phyloP scores from a whole-genome alignment of 2,888 invertebrate species.

The Lochmaea capreae region DNA sequence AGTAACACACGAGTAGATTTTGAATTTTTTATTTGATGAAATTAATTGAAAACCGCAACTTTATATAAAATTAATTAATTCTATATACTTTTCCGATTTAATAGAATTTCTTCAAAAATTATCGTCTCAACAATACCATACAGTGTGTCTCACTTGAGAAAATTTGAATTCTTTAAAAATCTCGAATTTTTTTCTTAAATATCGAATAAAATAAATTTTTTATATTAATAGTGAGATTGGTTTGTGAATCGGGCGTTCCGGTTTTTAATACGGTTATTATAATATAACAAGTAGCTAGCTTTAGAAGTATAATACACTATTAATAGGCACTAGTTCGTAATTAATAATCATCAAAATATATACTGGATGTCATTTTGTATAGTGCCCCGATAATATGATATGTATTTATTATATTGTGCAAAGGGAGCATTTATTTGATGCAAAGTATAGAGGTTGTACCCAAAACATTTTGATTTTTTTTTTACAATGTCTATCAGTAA shows the following conservation, averaged over 20 bases:
- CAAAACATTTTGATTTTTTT: constrained; percentile 52
- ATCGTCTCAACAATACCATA: no score
- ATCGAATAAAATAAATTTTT: no score
- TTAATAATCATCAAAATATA: constrained; percentile 43
- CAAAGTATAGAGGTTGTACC: constrained; percentile 91
- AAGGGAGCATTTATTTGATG: constrained; percentile 89
- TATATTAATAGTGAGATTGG: not conserved
- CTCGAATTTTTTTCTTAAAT: no score
- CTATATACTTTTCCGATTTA: no score
- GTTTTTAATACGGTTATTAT: constrained; percentile 53
- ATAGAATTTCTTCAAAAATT: no score
- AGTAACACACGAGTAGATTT: no score
- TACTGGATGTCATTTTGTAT: constrained; percentile 45
- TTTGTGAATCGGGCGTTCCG: constrained; percentile 7
- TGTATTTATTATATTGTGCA: constrained; percentile 71
- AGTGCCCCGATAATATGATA: constrained; percentile 56
- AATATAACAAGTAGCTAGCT: constrained; percentile 54
- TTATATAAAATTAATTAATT: no score
- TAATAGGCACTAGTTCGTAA: constrained; percentile 57
- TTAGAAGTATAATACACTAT: constrained; percentile 54
- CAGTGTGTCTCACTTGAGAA: no score
- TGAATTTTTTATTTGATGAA: no score
- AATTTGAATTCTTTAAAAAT: no score
- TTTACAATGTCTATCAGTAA: constrained; percentile 35
- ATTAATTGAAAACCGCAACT: no score